Base-by-base conservation (phyloP, 2,888 invertebrate species). In the Xanthia togata region DNA sequence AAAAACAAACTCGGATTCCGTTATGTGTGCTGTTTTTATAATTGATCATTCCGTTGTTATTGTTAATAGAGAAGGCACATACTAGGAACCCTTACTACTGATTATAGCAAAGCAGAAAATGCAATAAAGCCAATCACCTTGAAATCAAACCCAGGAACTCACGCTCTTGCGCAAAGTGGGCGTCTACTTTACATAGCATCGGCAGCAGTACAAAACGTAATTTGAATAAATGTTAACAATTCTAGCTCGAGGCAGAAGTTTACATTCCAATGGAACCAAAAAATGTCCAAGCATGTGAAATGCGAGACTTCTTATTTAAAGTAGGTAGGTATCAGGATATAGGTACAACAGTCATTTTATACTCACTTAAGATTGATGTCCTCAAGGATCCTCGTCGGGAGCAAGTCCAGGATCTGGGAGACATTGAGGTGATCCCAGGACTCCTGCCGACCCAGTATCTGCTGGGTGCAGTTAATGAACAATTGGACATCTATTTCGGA, bases 391-490 rank as follows among this genome's bases (percentile, higher is more conserved):
- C 93, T 94, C 59, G 89, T 91, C 0, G 96, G 95, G 11, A 96
- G 90, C 71, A 95, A 81, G 74, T 96, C 96, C 81, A 96, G 88
- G 41, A 96, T 91, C 83, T 96, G 95, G 0, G 96, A 92, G 72
- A 95, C 93, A 86, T 96, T 96, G 62, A 96, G 92, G 68, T 92
- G 90, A 26, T 93, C 94, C 94, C 95, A 95, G n/a, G 91, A 90
- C 63, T 90, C 89, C 82, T 95, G 93, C 20, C 89, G 87, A 8
- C 94, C 93, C 80, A 96, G 82, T 55, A 96, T 91, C 88, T 95
- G 93, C 91, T 95, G 94, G 59, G 96, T 96, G 89, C 96, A 96
- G 93, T 96, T 96, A 83, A 96, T 93, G 78, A 96, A 96, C 82
- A 91, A 93, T 89, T 94, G 93, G 26, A 96, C 92, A 77, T 96